phyloP scores from a whole-genome alignment of 2,113 vertebrate genomes.

The Eptesicus fuscus region DNA sequence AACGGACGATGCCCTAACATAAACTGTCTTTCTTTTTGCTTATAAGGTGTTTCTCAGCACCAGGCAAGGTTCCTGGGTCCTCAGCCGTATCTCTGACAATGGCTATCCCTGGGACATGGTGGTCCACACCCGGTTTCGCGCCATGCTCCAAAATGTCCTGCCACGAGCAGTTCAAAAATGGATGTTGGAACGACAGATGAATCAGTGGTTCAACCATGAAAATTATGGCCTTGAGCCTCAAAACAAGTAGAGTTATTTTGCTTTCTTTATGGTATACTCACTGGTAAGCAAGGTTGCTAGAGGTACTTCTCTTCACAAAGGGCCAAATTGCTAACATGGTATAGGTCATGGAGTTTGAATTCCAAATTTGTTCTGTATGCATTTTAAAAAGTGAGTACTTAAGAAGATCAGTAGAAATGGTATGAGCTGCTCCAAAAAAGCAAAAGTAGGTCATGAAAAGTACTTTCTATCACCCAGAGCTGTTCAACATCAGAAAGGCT shows the following conservation, averaged over 20 bases:
- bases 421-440: neutral
- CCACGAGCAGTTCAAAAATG: slow-evolving; percentile 79
- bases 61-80: slow-evolving; percentile 86
- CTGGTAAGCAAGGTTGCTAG: neutral
- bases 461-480: neutral
- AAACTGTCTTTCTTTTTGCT: neutral
- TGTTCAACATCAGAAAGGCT: neutral
- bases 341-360: neutral
- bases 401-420: neutral
- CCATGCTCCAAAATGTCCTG: slow-evolving; percentile 68
- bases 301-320: neutral
- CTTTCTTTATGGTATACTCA: neutral
- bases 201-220: slow-evolving; percentile 83
- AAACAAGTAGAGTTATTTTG: slow-evolving; percentile 81
- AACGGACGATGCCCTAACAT: neutral
- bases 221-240: slow-evolving; percentile 85
- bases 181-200: slow-evolving; percentile 77
- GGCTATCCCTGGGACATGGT: slow-evolving; percentile 86
- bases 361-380: neutral
- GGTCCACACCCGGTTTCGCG: slow-evolving; percentile 72
- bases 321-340: neutral
- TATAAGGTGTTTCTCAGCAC: slow-evolving; percentile 89
- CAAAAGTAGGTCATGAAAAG: neutral
- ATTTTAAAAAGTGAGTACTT: neutral
- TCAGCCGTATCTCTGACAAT: slow-evolving; percentile 77